A percentile compares a stretch with the other conserved stretches of the same genome.
Conservation (phyloP, 2,113 vertebrate species). For the Apus apus region DNA sequence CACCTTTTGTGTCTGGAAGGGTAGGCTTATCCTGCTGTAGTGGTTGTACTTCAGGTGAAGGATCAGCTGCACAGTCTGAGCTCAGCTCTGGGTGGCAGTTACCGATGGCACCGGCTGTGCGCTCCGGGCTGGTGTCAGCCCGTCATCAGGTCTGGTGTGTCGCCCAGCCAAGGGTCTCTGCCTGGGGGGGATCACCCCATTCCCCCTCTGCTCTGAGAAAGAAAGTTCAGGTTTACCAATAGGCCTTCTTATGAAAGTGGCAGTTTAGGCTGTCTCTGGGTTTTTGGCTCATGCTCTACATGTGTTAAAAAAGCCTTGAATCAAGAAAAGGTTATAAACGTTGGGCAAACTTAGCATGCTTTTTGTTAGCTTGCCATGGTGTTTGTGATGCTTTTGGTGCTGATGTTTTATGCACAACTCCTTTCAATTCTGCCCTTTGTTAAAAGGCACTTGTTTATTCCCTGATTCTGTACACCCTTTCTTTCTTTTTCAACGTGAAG, state of each 20-base stretch:
- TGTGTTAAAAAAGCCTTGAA: not conserved
- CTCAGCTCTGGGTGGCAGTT: too few species aligned
- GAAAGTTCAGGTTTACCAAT: not conserved
- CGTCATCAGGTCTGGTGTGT: too few species aligned
- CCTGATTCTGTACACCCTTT: accelerated
- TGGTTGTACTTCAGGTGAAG: not conserved
- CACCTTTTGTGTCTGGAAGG: not conserved
- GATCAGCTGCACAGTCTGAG: not conserved
- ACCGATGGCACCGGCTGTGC: too few species aligned
- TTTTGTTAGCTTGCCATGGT: not conserved
- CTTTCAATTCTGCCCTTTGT: not conserved
- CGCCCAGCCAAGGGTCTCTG: too few species aligned
- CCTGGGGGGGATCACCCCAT: too few species aligned
- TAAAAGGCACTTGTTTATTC: not conserved
- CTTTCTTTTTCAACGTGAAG: accelerated
- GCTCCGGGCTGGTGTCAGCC: too few species aligned
- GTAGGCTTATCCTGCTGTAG: not conserved
- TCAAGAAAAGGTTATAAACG: not conserved
- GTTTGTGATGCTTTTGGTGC: not conserved
- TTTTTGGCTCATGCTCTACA: not conserved
- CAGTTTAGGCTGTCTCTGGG: not conserved
- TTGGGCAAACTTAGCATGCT: not conserved
- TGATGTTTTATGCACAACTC: not conserved
- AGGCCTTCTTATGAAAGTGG: not conserved
- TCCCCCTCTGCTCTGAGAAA: too few species aligned